Percentiles rank a stretch among this genome's conserved stretches.
These are phyloP conservation scores for Euphysa ruthae DNA, from an alignment of 30 jellyfish, hydroid and myxozoan genomes.

Conservation along the genomic window DNA sequence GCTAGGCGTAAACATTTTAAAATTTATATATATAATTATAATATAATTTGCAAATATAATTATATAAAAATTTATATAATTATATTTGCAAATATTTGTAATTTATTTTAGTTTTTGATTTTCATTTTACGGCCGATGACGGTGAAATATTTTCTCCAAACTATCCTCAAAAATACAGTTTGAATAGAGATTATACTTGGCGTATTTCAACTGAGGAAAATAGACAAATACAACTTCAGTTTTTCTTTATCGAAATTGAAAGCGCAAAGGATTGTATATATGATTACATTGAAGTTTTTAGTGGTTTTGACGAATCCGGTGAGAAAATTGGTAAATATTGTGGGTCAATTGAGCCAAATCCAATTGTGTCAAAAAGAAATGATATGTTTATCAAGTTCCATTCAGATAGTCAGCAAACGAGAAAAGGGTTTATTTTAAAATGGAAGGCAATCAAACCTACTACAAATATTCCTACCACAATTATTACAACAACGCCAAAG, in stretches of 20 bases:
- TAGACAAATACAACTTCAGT: conserved; percentile 22
- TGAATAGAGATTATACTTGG: conserved; percentile 39
- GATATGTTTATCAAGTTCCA: conserved; percentile 35
- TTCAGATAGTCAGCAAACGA: conserved; percentile 33
- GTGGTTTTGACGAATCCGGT: background rate
- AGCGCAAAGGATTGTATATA: conserved; percentile 41
- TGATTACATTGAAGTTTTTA: conserved; percentile 53
- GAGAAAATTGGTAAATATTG: conserved; percentile 38
- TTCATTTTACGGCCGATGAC: too few species aligned
- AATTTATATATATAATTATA: too few species aligned
- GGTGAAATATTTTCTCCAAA: conserved; percentile 54
- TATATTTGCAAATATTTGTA: too few species aligned
- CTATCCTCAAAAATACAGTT: conserved; percentile 29
- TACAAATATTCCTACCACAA: background rate
- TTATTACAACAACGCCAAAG: background rate
- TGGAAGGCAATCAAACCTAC: conserved; percentile 17
- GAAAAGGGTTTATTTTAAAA: conserved; percentile 12
- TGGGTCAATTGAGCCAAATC: background rate
- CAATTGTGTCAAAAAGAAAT: background rate
- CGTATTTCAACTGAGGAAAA: conserved; percentile 19
- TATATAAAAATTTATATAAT: too few species aligned
- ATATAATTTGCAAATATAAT: too few species aligned
- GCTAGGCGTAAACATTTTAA: too few species aligned
- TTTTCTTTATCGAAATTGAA: conserved; percentile 36
- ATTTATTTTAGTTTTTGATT: too few species aligned